phyloP scores from a whole-genome alignment of 64 coral and sea anemone species.

The Cladopsammia gracilis region DNA sequence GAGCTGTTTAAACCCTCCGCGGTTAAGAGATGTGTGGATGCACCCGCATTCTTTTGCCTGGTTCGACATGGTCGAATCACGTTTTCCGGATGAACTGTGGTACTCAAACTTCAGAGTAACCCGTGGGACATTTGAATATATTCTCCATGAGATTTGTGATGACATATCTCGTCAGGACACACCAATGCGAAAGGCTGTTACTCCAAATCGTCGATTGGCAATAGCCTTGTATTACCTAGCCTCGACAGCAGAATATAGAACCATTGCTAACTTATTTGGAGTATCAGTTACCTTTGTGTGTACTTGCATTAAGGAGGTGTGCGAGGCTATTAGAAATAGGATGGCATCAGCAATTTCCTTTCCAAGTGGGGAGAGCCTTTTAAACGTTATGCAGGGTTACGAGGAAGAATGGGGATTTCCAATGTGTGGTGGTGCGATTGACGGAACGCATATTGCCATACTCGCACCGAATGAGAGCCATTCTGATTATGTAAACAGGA shows the following conservation, averaged over 20 bases:
- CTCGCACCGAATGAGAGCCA: conserved; percentile 28
- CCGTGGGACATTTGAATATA: too few relatives aligned
- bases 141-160: too few relatives aligned
- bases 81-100: too few relatives aligned
- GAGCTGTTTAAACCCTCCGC: too few relatives aligned
- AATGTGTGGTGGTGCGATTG: conserved; percentile 42
- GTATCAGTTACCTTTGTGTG: conserved; percentile 21
- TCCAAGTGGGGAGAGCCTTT: conserved; percentile 45
- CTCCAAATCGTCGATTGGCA: neutral
- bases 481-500: conserved; percentile 38
- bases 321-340: neutral
- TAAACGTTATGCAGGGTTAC: conserved; percentile 18
- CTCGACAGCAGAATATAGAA: conserved; percentile 28
- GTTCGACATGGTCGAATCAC: too few relatives aligned
- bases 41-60: too few relatives aligned
- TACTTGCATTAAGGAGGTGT: conserved; percentile 1
- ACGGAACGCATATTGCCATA: conserved; percentile 49
- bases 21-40: too few relatives aligned
- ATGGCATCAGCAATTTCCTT: neutral
- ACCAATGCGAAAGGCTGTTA: too few relatives aligned
- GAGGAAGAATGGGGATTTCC: conserved; percentile 58
- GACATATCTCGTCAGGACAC: too few relatives aligned
- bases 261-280: conserved; percentile 48
- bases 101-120: too few relatives aligned
- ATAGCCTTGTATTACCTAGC: conserved; percentile 47